Conservation (phyloP, 2,888 invertebrate genomes). For the Carabus problematicus region DNA sequence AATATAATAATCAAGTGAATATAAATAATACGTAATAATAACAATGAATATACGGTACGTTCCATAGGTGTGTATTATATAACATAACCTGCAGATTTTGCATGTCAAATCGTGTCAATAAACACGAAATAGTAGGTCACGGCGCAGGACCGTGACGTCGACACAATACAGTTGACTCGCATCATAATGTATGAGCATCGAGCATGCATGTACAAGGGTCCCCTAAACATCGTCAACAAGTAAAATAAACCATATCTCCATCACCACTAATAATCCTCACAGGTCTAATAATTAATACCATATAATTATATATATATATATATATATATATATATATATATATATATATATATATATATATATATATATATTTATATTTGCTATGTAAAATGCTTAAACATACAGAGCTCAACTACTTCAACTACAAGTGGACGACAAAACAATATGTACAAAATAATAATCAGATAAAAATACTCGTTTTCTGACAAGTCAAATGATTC, state of each 20-base stretch:
- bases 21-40: slow-evolving; percentile 42
- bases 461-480: slow-evolving; percentile 51
- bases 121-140: slow-evolving; percentile 41
- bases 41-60: slow-evolving; percentile 44
- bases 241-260: slow-evolving; percentile 56
- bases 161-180: slow-evolving; percentile 60
- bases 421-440: slow-evolving; percentile 58
- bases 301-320: slow-evolving; percentile 28
- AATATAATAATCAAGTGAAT: slow-evolving; percentile 41
- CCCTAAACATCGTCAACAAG: slow-evolving; percentile 41
- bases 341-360: slow-evolving; percentile 48
- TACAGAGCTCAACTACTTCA: slow-evolving; percentile 55
- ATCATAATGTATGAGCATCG: slow-evolving; percentile 49
- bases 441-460: slow-evolving; percentile 56
- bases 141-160: slow-evolving; percentile 53
- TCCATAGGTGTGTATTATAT: slow-evolving; percentile 41
- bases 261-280: slow-evolving; percentile 57
- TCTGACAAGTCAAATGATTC: slow-evolving; percentile 53
- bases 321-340: slow-evolving; percentile 40
- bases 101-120: slow-evolving; percentile 46
- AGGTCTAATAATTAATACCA: slow-evolving; percentile 51
- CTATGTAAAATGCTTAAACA: slow-evolving; percentile 62
- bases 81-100: slow-evolving; percentile 42
- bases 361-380: slow-evolving; percentile 45
- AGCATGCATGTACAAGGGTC: slow-evolving; percentile 40